Evolutionary conservation across 2,797 vertebrate species (phyloP).

Genomic region (Neomorphus geoffroyi): DNA sequence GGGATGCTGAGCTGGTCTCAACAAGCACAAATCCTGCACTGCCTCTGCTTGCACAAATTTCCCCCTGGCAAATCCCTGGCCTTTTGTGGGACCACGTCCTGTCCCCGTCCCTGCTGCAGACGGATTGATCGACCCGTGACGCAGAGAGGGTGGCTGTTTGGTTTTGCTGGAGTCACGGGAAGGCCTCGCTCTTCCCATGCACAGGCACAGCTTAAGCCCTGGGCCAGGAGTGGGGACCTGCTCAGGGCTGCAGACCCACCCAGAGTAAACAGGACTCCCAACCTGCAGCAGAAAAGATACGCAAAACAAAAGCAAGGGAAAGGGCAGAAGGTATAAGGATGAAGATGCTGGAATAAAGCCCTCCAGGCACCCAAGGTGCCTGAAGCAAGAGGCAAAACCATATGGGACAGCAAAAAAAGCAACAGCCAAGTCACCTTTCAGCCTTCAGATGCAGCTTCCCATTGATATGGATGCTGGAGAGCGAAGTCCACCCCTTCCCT

Average conservation of each 20-base stretch:
- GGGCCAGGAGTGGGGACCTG: not conserved
- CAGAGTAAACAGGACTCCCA: not conserved
- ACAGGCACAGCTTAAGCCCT: not conserved
- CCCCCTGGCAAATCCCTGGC: not conserved
- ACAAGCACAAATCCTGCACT: rapidly evolving
- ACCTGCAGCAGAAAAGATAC: rapidly evolving
- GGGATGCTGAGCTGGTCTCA: not conserved
- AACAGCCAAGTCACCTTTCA: not conserved
- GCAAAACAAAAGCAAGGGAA: not conserved
- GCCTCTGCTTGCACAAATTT: not conserved
- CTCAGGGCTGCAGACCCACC: not conserved
- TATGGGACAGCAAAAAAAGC: not conserved
- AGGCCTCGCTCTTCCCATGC: not conserved
- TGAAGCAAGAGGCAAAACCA: not conserved
- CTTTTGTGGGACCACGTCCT: rapidly evolving
- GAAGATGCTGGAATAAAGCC: not conserved
- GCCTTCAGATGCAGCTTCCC: not conserved
- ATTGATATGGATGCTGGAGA: not conserved
- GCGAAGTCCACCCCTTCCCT: not conserved
- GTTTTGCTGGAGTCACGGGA: not conserved
- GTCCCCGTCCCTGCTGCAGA: not conserved
- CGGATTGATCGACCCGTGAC: rapidly evolving
- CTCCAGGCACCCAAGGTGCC: not conserved
- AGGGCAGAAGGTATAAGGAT: not conserved
- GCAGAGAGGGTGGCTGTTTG: not conserved